Conservation (phyloP, 1,140 invertebrate species). For the Drosophila ficusphila region DNA sequence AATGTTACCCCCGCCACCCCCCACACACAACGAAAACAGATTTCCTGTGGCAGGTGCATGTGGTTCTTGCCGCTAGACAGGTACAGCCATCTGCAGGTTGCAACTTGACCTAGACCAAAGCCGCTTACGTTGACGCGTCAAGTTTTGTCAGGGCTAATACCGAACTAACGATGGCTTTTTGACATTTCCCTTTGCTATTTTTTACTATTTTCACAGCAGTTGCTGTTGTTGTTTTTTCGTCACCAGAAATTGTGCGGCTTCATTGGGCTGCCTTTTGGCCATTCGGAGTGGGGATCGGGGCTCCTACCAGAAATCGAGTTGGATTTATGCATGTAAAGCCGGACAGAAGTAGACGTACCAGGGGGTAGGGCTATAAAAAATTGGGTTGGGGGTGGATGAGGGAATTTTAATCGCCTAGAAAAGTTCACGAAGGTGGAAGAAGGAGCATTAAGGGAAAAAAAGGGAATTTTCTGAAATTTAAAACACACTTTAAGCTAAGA, state of each 20-base stretch:
- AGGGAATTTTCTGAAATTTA: no score
- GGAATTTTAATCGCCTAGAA: neutral
- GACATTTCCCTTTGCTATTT: conserved; percentile 50
- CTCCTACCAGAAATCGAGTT: conserved; percentile 31
- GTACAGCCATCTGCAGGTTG: conserved; percentile 21
- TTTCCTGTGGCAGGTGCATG: conserved; percentile 26
- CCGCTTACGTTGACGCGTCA: conserved; percentile 70
- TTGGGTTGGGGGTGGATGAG: no score
- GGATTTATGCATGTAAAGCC: conserved; percentile 29
- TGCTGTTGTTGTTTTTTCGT: conserved; percentile 18
- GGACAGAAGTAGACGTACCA: conserved; percentile 3
- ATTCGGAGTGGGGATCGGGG: neutral
- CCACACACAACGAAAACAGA: neutral
- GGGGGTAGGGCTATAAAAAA: conserved; percentile 13
- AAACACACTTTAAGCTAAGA: no score
- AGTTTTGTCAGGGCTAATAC: conserved; percentile 58
- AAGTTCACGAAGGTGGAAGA: no score
- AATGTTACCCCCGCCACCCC: conserved; percentile 11
- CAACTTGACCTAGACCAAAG: conserved; percentile 78
- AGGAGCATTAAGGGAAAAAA: no score
- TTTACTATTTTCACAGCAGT: conserved; percentile 33
- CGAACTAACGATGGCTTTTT: conserved; percentile 61
- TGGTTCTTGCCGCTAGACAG: conserved; percentile 1
- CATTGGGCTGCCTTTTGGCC: conserved; percentile 30
- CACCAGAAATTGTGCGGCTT: conserved; percentile 59